phyloP scores from a whole-genome alignment of 2,888 invertebrate genomes.

The Ctenicera cuprea region DNA sequence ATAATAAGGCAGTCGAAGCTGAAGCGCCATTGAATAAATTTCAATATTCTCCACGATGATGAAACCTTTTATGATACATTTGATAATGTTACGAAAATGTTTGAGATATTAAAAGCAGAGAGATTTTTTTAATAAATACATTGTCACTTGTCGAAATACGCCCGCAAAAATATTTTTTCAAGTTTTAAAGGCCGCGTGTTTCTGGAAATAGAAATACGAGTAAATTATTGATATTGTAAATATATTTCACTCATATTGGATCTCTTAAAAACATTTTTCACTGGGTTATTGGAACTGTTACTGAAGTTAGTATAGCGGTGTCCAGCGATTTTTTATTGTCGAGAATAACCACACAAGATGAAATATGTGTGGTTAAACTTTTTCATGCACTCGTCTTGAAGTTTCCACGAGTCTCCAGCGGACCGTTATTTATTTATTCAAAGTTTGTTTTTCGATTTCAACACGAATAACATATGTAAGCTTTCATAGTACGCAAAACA shows the following conservation, averaged over 20 bases:
- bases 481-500: constrained; percentile 7
- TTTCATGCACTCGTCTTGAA: background rate
- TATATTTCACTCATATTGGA: background rate
- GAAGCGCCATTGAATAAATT: background rate
- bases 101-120: too few relatives aligned
- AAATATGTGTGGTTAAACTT: constrained; percentile 1
- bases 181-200: too few relatives aligned
- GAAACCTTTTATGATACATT: background rate
- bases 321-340: background rate
- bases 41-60: background rate
- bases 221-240: background rate
- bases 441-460: constrained; percentile 12
- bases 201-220: too few relatives aligned
- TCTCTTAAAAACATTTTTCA: constrained; percentile 1
- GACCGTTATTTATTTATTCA: constrained; percentile 1
- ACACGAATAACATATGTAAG: constrained; percentile 7
- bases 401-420: background rate
- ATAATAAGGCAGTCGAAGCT: background rate
- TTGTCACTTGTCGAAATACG: too few relatives aligned
- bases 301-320: background rate
- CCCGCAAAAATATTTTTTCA: too few relatives aligned
- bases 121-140: too few relatives aligned
- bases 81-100: too few relatives aligned
- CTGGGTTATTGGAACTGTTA: background rate
- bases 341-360: background rate